Conservation (phyloP, 2,113 vertebrate species). For the Zeus faber region DNA sequence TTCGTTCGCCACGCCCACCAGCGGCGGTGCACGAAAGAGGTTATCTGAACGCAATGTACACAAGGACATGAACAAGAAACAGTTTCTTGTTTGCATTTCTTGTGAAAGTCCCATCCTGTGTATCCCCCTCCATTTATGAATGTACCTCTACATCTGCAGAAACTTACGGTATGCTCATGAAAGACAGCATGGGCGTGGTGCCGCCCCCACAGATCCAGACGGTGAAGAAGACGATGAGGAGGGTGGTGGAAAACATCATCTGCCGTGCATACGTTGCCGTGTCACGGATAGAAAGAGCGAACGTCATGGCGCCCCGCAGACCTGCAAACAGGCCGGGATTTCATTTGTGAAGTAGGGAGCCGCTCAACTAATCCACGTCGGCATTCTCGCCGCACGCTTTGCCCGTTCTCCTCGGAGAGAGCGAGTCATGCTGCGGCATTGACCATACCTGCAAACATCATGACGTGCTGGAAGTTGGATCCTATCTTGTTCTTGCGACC, state of each 20-base stretch:
- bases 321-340: too few relatives aligned
- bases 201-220: constrained; percentile 96
- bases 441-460: constrained; percentile 95
- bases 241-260: constrained; percentile 97
- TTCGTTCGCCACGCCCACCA: too few relatives aligned
- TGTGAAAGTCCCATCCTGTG: neutral
- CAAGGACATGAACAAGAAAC: neutral
- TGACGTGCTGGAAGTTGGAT: constrained; percentile 93
- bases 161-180: constrained; percentile 87
- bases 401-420: neutral
- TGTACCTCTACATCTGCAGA: too few relatives aligned
- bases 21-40: too few relatives aligned
- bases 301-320: constrained; percentile 95
- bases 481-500: constrained; percentile 93
- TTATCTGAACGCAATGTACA: too few relatives aligned
- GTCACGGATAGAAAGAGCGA: constrained; percentile 93
- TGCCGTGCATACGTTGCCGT: constrained; percentile 91
- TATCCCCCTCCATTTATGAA: too few relatives aligned
- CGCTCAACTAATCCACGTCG: too few relatives aligned
- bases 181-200: constrained; percentile 91
- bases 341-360: too few relatives aligned
- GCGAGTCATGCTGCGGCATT: neutral
- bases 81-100: neutral
- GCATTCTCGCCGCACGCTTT: too few relatives aligned
- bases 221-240: constrained; percentile 95